Conservation (phyloP, 2,797 vertebrate genomes). For the Helarctos malayanus region DNA sequence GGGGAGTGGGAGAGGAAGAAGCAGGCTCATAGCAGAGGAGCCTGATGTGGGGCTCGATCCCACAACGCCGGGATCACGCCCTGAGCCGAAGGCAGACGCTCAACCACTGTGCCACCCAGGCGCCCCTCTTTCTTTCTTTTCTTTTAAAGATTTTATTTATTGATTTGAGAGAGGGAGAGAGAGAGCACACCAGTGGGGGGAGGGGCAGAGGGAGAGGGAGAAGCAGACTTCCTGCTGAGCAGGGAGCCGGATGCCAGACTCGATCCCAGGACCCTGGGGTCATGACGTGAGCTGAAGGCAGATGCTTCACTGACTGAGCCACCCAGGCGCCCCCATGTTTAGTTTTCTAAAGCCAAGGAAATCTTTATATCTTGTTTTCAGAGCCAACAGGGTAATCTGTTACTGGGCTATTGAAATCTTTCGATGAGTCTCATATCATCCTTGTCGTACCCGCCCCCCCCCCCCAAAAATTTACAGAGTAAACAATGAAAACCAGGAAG, state of each 20-base stretch:
- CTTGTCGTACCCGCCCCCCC: fast-evolving
- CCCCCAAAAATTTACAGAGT: background rate
- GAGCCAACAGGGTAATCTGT: background rate
- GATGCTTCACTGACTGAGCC: too few relatives aligned
- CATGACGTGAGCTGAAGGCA: background rate
- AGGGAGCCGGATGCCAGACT: background rate
- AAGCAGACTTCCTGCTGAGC: background rate
- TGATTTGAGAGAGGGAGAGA: background rate
- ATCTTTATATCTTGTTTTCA: background rate
- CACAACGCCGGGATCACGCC: too few relatives aligned
- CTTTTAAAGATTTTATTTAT: background rate
- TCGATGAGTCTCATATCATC: background rate
- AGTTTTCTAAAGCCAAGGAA: background rate
- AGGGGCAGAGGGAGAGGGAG: too few relatives aligned
- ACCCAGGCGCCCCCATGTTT: background rate
- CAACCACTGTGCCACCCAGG: too few relatives aligned
- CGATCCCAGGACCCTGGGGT: background rate
- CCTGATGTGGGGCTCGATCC: too few relatives aligned
- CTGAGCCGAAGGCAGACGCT: too few relatives aligned
- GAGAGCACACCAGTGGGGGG: background rate
- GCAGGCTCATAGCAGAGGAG: too few relatives aligned
- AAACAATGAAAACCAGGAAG: constrained; percentile 61
- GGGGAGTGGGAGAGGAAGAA: too few relatives aligned
- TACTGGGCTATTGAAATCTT: background rate
- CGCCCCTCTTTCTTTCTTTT: too few relatives aligned